These are phyloP conservation scores for Diorhabda sublineata DNA, from an alignment of 1,140 invertebrate genomes.

Conservation along the genomic window DNA sequence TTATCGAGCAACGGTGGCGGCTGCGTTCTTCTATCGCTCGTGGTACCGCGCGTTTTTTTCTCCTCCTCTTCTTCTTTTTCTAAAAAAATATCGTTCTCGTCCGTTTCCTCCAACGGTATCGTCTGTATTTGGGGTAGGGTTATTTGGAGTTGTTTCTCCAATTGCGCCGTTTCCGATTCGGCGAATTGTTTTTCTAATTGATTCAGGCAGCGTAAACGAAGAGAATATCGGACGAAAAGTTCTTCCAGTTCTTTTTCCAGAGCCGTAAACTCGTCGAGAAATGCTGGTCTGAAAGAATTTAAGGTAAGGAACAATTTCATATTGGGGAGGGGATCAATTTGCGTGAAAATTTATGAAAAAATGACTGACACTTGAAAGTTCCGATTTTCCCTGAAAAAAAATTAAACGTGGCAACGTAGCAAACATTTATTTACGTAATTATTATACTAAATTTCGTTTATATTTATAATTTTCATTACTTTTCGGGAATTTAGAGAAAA, in stretches of 20 bases:
- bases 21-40: slow-evolving; percentile 31
- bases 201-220: slow-evolving; percentile 81
- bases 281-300: slow-evolving; percentile 72
- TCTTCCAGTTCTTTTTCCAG: slow-evolving; percentile 81
- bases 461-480: no score
- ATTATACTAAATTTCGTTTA: no score
- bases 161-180: slow-evolving; percentile 61
- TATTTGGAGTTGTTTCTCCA: slow-evolving; percentile 40
- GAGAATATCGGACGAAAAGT: slow-evolving; percentile 84
- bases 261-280: slow-evolving; percentile 93
- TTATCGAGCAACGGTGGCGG: slow-evolving; percentile 34
- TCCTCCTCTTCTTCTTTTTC: slow-evolving; percentile 24
- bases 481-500: no score
- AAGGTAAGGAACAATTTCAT: no score
- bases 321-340: no score
- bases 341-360: no score
- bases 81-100: slow-evolving; percentile 29
- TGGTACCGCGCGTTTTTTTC: slow-evolving; percentile 38
- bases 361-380: no score
- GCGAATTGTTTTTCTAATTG: slow-evolving; percentile 70
- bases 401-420: no score
- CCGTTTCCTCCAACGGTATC: slow-evolving; percentile 38
- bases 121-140: slow-evolving; percentile 36
- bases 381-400: no score
- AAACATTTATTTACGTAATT: no score